Percentiles rank a stretch among this genome's conserved stretches.
phyloP scores from a whole-genome alignment of 2,888 invertebrate species.

The Lycocerus yunnanus region DNA sequence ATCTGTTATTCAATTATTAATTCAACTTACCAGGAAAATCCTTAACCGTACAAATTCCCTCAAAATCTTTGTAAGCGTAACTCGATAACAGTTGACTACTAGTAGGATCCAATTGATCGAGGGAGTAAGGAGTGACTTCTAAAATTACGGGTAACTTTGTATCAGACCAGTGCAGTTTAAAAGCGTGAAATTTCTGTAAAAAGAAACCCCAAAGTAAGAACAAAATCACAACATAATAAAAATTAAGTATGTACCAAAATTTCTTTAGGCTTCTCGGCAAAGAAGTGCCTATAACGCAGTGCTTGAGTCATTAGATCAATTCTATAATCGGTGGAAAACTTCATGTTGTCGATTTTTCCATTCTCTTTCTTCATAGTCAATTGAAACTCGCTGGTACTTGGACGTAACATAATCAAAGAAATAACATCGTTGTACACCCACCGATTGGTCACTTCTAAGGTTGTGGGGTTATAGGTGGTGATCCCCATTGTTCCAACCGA shows the following conservation, averaged over 20 bases:
- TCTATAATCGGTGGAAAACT: constrained; percentile 94
- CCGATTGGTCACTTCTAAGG: constrained; percentile 90
- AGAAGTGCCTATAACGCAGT: constrained; percentile 76
- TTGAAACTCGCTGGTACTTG: constrained; percentile 68
- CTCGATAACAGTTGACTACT: constrained; percentile 81
- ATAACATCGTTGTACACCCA: constrained; percentile 86
- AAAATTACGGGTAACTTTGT: constrained; percentile 84
- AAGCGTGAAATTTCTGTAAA: constrained; percentile 72
- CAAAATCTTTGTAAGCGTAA: constrained; percentile 86
- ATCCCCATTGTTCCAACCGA: constrained; percentile 95
- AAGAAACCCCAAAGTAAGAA: neutral
- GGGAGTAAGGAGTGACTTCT: constrained; percentile 89
- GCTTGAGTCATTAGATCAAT: constrained; percentile 91
- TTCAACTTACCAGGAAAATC: constrained; percentile 73
- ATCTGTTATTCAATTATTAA: neutral
- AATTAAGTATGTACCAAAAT: constrained; percentile 63
- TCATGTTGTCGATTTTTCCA: constrained; percentile 91
- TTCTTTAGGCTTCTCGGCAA: constrained; percentile 81
- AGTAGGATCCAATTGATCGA: constrained; percentile 90
- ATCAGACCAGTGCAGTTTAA: constrained; percentile 97
- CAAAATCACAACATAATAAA: neutral
- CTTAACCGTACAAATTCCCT: constrained; percentile 77
- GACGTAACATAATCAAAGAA: constrained; percentile 55
- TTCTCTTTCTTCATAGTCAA: constrained; percentile 82
- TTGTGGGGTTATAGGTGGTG: constrained; percentile 95